Conservation (phyloP, 2,113 vertebrate genomes). For the Ophiodon elongatus region DNA sequence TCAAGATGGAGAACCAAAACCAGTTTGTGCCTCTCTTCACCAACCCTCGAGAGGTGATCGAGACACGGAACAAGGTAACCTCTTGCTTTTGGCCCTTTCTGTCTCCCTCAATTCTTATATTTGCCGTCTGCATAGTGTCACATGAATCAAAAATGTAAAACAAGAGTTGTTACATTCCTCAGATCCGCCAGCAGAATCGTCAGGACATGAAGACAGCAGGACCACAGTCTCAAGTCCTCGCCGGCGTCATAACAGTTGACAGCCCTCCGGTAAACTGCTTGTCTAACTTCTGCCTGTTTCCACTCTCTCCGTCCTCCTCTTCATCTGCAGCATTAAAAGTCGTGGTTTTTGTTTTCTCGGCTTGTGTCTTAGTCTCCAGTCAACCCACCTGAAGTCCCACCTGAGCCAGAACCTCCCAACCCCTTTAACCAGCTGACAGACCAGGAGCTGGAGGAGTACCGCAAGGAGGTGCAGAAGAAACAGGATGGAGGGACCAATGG, state of each 20-base stretch:
- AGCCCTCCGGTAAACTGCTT: constrained; percentile 88
- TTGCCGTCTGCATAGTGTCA: neutral
- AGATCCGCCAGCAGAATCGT: constrained; percentile 97
- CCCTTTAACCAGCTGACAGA: constrained; percentile 97
- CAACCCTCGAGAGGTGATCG: constrained; percentile 95
- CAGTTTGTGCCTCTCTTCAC: constrained; percentile 99
- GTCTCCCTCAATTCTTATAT: neutral
- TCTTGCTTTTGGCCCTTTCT: neutral
- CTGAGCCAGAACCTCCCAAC: constrained; percentile 90
- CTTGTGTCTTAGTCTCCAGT: constrained; percentile 88
- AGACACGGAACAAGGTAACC: constrained; percentile 95
- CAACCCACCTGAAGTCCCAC: constrained; percentile 70
- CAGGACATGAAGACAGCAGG: constrained; percentile 97
- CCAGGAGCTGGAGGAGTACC: constrained; percentile 97
- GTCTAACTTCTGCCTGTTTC: neutral
- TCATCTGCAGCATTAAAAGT: neutral
- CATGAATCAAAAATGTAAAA: neutral
- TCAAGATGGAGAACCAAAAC: constrained; percentile 96
- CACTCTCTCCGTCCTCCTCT: neutral
- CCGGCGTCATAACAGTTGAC: constrained; percentile 91
- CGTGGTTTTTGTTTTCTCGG: constrained; percentile 21
- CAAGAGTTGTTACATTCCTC: neutral
- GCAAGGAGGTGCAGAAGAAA: constrained; percentile 95
- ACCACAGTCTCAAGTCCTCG: constrained; percentile 95
- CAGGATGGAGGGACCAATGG: constrained; percentile 88